Evolutionary conservation across 30 jellyfish, hydroid and myxozoan species (phyloP), one percentile per base, ranked within the genome.

Genomic region (Phacellophora camtschatica): DNA sequence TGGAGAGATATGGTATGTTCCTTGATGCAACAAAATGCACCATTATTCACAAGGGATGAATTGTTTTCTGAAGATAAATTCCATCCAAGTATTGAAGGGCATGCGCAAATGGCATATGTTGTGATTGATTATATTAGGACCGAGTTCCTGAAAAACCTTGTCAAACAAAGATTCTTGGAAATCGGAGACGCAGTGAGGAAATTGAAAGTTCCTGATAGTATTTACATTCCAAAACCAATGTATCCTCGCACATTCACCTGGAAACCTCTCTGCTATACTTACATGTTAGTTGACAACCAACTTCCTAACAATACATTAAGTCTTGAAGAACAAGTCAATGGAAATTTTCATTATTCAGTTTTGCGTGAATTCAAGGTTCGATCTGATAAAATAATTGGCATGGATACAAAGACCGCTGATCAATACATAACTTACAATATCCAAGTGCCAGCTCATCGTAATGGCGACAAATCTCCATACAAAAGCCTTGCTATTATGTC

Each of bases 1-100:
- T 94, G 99, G 99, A 53, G 99, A 23, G 94, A 94, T 39, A 94
- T 94, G 99, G 99, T 88, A 8, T 94, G 99, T 36, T 85, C 97
- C 4, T 50, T 84, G 36, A 80, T 94, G 86, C 83, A 88, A 41
- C 95, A 85, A n/a, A 87, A 83, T 45, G 83, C 74, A 19, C 99
- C 99, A 9, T 84, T 94, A 19, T 94, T 94, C 79, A 94, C 99
- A 27, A 55, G 96, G 37, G 89, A 75, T 70, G 96, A 88, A 64
- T 72, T 94, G 33, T 94, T 94, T 56, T 88, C 99, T 9, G 99
- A 94, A 53, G 99, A 94, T 64, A 82, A 94, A 29, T 94, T 94
- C 77, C 99, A 94, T 58, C 99, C 99, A 12, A 87, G 97, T 54
- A 87, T 94, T 23, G 96, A 84, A 27, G 99, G 88, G 61, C 99